Evolutionary conservation across 2,113 vertebrate genomes (phyloP), one percentile per base, ranked within the genome.

Genomic region (Campylomormyrus numenius): DNA sequence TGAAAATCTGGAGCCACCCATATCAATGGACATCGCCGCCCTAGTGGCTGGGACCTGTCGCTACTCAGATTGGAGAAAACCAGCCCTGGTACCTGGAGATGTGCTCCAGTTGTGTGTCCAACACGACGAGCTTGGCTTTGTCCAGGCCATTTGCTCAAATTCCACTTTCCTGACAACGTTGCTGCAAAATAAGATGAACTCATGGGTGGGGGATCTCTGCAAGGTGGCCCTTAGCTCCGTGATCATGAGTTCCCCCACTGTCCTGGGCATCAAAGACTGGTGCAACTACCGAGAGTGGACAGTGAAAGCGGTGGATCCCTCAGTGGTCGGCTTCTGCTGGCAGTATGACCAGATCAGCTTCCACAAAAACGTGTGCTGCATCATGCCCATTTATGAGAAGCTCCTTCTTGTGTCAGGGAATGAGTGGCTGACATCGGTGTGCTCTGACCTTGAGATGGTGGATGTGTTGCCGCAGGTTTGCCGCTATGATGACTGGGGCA

Each of bases 261-360:
- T 62, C 21, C 89, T 95, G 31, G 88, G 27, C 89, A 91, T 92
- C 1, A 17, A 48, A 0, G 84, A 66, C 35, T 95, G 95, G 95
- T 97, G 96, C 35, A 91, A 94, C 91, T 97, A 96, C 91, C 24
- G 90, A 6, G 88, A 84, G 1, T 97, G 96, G 96, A 89, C 9
- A 1, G 24, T 91, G 19, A 84, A 74, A 9, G 17, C 45, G 2
- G 93, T 96, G 91, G 95, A 96, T 80, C 91, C 93, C 0, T 95
- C 95, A 0, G 93, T 97, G 66, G 92, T 97, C 0, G 95, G 92
- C 3, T 90, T 96, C 46, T 97, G 96, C 24, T 96, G 96, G 96
- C 93, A 93, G 53, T 35, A 92, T 0, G 95, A 97, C 90, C 91
- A 93, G 90, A 24, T 42, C 1, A 89, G 89, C 70, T 97, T 97